Conservation (phyloP, 2,113 vertebrate species). For the Peromyscus maniculatus region DNA sequence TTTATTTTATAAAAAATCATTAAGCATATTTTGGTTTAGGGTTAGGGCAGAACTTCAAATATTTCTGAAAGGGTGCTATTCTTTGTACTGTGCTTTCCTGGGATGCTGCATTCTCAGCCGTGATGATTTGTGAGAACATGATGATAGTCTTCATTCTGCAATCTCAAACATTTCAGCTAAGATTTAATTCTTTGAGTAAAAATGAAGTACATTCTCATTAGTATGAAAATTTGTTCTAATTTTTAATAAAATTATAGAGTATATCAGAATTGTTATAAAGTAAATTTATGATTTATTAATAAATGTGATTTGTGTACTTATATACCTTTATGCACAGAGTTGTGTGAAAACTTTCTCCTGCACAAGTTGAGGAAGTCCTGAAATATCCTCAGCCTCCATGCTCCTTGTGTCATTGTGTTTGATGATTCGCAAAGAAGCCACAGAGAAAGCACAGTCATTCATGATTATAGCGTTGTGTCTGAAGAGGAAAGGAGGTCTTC, state of each 20-base stretch:
- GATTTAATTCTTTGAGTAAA: neutral
- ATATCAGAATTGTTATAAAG: neutral
- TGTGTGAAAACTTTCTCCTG: neutral
- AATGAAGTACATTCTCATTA: neutral
- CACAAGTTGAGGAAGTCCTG: neutral
- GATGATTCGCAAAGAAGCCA: neutral
- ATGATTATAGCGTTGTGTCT: neutral
- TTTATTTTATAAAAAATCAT: neutral
- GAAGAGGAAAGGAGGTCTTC: neutral
- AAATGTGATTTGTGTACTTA: neutral
- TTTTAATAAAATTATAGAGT: neutral
- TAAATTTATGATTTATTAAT: neutral
- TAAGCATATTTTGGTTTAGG: neutral
- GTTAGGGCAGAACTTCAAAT: neutral
- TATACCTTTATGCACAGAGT: neutral
- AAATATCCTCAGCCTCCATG: neutral
- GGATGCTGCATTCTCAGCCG: neutral
- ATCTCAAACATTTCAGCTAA: neutral
- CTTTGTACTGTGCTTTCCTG: neutral
- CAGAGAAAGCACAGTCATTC: neutral
- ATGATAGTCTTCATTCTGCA: neutral
- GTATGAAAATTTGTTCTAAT: neutral
- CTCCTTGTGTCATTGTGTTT: neutral
- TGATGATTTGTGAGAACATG: neutral
- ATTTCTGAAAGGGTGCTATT: no score